A percentile compares a stretch with the other conserved stretches of the same genome.
phyloP scores from a whole-genome alignment of 2,113 vertebrate genomes.

The Eolophus roseicapilla region DNA sequence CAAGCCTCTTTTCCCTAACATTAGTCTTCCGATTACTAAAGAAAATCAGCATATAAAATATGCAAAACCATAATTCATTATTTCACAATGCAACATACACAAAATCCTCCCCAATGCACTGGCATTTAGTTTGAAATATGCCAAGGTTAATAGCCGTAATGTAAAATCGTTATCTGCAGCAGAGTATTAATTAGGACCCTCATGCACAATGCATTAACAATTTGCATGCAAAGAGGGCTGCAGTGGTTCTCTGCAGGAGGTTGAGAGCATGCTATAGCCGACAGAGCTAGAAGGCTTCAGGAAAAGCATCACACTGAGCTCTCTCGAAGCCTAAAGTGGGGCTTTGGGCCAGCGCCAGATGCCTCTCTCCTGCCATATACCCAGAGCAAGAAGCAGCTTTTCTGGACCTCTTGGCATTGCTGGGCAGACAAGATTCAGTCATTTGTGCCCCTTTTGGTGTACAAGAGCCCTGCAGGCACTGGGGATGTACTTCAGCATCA shows the following conservation, averaged over 20 bases:
- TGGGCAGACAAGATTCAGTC: neutral
- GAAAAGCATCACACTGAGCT: neutral
- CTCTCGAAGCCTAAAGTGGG: neutral
- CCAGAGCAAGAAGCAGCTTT: neutral
- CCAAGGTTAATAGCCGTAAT: constrained; percentile 55
- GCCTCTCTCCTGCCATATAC: neutral
- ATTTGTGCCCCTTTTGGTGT: neutral
- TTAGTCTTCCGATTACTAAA: neutral
- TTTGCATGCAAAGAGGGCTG: constrained; percentile 42
- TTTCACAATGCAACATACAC: neutral
- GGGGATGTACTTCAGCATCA: accelerated
- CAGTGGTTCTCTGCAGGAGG: neutral
- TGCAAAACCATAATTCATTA: neutral
- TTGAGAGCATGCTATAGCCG: neutral
- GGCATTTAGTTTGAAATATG: constrained; percentile 21
- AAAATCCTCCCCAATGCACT: neutral
- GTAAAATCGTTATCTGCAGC: constrained; percentile 56
- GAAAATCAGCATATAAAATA: constrained; percentile 6
- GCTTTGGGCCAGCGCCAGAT: neutral
- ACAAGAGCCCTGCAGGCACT: neutral
- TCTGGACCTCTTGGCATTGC: neutral
- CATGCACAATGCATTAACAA: constrained; percentile 47
- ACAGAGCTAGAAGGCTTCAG: neutral
- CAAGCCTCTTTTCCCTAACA: neutral
- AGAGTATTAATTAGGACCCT: constrained; percentile 58